phyloP scores from a whole-genome alignment of 2,113 vertebrate genomes.

The Cyanoderma ruficeps region DNA sequence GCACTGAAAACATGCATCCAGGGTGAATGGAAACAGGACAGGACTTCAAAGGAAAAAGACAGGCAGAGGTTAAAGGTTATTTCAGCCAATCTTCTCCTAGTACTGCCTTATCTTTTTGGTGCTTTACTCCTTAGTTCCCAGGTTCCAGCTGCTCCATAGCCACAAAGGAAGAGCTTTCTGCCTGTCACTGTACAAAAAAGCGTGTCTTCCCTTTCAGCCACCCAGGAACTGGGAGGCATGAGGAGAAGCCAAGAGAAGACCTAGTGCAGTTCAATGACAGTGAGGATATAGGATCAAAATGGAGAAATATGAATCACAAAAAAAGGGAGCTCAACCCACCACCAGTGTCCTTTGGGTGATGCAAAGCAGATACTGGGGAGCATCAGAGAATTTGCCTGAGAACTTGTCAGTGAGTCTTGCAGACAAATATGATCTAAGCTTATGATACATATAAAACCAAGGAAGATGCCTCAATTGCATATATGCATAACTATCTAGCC shows the following conservation, averaged over 20 bases:
- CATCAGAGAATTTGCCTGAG: background rate
- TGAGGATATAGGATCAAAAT: background rate
- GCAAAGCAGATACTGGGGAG: background rate
- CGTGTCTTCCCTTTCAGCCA: background rate
- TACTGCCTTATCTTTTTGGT: constrained; percentile 49
- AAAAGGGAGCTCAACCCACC: background rate
- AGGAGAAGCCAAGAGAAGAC: background rate
- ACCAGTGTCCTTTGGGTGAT: background rate
- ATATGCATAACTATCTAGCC: background rate
- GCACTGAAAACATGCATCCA: constrained; percentile 25
- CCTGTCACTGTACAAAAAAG: background rate
- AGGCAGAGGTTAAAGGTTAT: constrained; percentile 58
- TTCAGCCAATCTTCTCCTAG: constrained; percentile 34
- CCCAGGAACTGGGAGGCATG: background rate
- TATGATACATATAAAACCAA: background rate
- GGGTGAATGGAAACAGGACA: constrained; percentile 49
- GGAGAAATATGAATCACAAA: background rate
- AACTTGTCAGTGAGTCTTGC: background rate
- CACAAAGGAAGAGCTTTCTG: background rate
- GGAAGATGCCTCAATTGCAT: background rate
- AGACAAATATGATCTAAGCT: background rate
- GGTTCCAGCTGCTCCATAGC: background rate
- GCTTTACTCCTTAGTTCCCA: background rate
- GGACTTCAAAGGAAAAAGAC: constrained; percentile 59
- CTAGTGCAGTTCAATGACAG: background rate